Evolutionary conservation across 2,888 invertebrate species (phyloP).

Genomic region (Lucinisca nassula): DNA sequence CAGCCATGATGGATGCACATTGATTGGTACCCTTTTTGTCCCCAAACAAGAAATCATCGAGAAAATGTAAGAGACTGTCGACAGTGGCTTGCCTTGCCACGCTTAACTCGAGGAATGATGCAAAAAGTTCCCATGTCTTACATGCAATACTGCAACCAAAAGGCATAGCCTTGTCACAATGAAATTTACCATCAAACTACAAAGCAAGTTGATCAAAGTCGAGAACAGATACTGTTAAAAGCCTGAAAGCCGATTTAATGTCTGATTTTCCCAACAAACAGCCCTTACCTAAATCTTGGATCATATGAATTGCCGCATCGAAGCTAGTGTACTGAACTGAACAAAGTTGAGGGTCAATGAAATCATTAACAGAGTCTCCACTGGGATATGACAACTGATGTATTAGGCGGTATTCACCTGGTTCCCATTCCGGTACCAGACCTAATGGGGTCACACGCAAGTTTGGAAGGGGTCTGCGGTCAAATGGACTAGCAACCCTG

Average conservation of each 20-base stretch:
- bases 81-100: background rate
- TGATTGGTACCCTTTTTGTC: too few relatives aligned
- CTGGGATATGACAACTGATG: conserved; percentile 55
- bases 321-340: conserved; percentile 53
- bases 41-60: too few relatives aligned
- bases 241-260: conserved; percentile 25
- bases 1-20: too few relatives aligned
- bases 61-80: too few relatives aligned
- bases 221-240: conserved; percentile 27
- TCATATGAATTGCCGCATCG: conserved; percentile 52
- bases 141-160: conserved; percentile 45
- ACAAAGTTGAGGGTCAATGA: conserved; percentile 38
- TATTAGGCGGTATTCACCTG: conserved; percentile 47
- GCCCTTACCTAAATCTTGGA: conserved; percentile 40
- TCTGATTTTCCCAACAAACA: conserved; percentile 16
- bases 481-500: conserved; percentile 38
- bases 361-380: conserved; percentile 44
- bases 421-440: conserved; percentile 39
- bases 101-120: conserved; percentile 5
- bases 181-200: conserved; percentile 32
- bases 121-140: conserved; percentile 26
- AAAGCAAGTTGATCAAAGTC: conserved; percentile 41
- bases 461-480: background rate
- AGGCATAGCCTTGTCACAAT: conserved; percentile 46
- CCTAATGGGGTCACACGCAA: conserved; percentile 51